A percentile compares a stretch with the other conserved stretches of the same genome.
Evolutionary conservation across 2,888 invertebrate genomes (phyloP).

Genomic region (Oscheius onirici): DNA sequence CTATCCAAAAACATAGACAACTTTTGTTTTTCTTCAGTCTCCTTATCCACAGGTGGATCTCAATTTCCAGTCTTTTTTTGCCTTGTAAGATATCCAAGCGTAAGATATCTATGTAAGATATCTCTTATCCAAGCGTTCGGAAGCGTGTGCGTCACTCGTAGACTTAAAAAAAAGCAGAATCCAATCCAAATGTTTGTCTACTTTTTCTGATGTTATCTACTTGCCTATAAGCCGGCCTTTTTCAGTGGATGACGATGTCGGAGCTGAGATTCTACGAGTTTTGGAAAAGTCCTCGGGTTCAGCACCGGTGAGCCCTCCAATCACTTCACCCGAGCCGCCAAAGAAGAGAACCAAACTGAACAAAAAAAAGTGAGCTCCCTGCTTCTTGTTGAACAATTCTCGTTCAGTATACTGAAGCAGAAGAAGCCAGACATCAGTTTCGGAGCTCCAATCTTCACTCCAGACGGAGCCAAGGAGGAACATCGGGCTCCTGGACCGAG

Average conservation of each 20-base stretch:
- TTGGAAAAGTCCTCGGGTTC: conserved; percentile 46
- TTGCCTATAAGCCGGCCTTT: no score
- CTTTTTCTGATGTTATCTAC: no score
- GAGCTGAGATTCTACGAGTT: conserved; percentile 56
- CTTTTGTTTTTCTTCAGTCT: no score
- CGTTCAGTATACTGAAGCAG: background rate
- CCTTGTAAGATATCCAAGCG: no score
- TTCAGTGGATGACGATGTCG: conserved; percentile 65
- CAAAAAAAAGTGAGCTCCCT: conserved; percentile 17
- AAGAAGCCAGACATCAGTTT: conserved; percentile 42
- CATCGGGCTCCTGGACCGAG: background rate
- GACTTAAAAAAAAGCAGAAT: no score
- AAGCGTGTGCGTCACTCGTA: no score
- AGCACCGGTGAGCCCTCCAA: conserved; percentile 6
- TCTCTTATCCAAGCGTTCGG: no score
- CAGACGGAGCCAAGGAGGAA: conserved; percentile 32
- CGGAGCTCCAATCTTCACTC: conserved; percentile 49
- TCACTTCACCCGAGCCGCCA: conserved; percentile 42
- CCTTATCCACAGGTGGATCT: no score
- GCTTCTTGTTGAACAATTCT: background rate
- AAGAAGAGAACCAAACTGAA: conserved; percentile 4
- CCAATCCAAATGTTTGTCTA: no score
- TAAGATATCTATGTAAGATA: no score
- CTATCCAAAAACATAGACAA: no score
- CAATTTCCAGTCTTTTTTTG: no score